Percentiles rank a stretch among this genome's conserved stretches.
These are phyloP conservation scores for Isurus oxyrinchus DNA, from an alignment of 2,113 vertebrate genomes.

Conservation along the genomic window DNA sequence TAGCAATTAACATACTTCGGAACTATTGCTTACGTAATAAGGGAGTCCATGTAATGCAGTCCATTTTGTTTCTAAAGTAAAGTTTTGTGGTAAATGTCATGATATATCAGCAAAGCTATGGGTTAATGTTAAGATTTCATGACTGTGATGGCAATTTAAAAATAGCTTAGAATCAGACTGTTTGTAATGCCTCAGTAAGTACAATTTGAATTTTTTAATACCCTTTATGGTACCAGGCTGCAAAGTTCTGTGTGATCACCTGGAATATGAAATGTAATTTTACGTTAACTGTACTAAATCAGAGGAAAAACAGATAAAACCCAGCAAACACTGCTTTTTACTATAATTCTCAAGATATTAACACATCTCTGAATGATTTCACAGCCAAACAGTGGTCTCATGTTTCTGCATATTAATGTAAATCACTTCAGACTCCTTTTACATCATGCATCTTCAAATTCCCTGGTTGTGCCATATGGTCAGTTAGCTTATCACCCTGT, in stretches of 20 bases:
- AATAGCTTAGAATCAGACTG: background rate
- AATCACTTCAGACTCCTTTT: background rate
- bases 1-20: background rate
- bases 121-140: background rate
- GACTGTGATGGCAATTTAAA: background rate
- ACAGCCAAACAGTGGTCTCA: background rate
- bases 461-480: background rate
- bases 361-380: background rate
- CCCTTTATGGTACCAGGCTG: background rate
- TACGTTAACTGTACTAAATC: background rate
- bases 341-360: background rate
- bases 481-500: background rate
- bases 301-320: no score
- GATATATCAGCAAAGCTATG: background rate
- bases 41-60: background rate
- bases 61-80: background rate
- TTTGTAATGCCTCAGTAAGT: background rate
- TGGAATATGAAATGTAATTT: background rate
- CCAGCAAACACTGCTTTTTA: background rate
- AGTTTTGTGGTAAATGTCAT: background rate
- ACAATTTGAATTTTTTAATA: background rate
- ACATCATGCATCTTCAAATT: background rate
- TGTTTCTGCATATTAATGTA: background rate
- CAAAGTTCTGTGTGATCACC: background rate
- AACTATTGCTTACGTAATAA: background rate